Percentiles rank a stretch among this genome's conserved stretches.
Evolutionary conservation across 2,113 vertebrate species (phyloP).

Genomic region (Pseudonaja textilis): DNA sequence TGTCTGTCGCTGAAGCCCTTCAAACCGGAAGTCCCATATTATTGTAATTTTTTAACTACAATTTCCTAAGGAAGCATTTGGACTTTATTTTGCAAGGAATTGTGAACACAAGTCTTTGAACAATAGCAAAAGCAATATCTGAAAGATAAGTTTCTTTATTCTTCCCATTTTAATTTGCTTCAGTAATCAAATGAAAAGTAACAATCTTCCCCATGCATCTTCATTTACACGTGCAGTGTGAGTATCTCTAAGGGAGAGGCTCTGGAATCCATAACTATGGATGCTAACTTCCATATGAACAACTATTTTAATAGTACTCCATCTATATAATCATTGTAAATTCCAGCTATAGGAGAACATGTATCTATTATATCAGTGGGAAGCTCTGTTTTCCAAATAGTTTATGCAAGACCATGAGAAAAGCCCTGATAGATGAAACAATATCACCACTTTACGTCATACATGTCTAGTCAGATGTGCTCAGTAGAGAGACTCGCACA

Average conservation of each 20-base stretch:
- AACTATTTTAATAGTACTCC: neutral
- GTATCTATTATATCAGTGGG: neutral
- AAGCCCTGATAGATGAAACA: neutral
- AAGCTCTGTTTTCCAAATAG: neutral
- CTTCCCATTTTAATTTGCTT: neutral
- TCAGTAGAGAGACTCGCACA: too few species aligned
- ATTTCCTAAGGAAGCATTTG: conserved; percentile 2
- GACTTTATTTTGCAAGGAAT: conserved; percentile 11
- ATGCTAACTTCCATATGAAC: neutral
- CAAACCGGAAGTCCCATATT: neutral
- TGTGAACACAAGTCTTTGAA: conserved; percentile 14
- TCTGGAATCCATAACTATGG: neutral
- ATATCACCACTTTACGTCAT: neutral
- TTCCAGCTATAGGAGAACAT: neutral
- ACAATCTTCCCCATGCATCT: neutral
- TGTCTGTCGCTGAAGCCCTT: too few species aligned
- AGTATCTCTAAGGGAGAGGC: neutral
- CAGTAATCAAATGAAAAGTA: neutral
- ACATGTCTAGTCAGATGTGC: neutral
- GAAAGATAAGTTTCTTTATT: neutral
- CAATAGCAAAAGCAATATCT: conserved; percentile 8
- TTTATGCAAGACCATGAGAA: neutral
- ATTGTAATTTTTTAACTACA: conserved; percentile 20
- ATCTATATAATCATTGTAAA: neutral
- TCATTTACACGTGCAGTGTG: neutral